Evolutionary conservation across 1,140 invertebrate species (phyloP).

Genomic region (Copidosoma floridanum): DNA sequence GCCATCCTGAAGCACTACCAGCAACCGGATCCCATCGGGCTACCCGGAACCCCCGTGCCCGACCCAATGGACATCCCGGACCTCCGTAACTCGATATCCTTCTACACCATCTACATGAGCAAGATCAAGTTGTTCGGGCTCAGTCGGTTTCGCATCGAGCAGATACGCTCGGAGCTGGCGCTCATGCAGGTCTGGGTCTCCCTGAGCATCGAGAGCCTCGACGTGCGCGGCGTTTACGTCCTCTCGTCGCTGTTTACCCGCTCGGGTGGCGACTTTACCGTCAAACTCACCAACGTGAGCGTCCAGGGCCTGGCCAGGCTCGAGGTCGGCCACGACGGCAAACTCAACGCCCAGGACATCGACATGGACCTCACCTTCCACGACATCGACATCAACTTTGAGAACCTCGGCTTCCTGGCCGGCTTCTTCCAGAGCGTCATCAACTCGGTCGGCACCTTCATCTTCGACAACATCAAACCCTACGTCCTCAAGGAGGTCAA

Average conservation of each 20-base stretch:
- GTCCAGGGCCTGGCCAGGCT: constrained; percentile 67
- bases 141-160: constrained; percentile 73
- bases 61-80: constrained; percentile 79
- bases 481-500: constrained; percentile 77
- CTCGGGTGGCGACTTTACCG: constrained; percentile 73
- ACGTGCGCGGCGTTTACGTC: constrained; percentile 75
- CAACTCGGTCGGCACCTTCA: constrained; percentile 75
- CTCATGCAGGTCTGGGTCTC: constrained; percentile 68
- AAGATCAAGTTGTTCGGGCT: constrained; percentile 71
- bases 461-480: constrained; percentile 84
- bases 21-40: constrained; percentile 72
- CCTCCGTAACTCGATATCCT: constrained; percentile 68
- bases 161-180: constrained; percentile 66
- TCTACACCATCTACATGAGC: constrained; percentile 70
- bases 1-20: constrained; percentile 78
- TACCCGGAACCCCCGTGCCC: constrained; percentile 73
- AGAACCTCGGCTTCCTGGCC: constrained; percentile 75
- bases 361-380: constrained; percentile 75
- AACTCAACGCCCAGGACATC: constrained; percentile 73
- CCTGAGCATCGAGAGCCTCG: constrained; percentile 66
- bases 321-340: constrained; percentile 69
- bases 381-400: constrained; percentile 77
- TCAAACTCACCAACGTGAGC: constrained; percentile 68
- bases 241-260: constrained; percentile 68
- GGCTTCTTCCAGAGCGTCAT: constrained; percentile 74